These are phyloP conservation scores for Aradophagus sp. DNA, from an alignment of 1,140 invertebrate genomes.

Conservation along the genomic window DNA sequence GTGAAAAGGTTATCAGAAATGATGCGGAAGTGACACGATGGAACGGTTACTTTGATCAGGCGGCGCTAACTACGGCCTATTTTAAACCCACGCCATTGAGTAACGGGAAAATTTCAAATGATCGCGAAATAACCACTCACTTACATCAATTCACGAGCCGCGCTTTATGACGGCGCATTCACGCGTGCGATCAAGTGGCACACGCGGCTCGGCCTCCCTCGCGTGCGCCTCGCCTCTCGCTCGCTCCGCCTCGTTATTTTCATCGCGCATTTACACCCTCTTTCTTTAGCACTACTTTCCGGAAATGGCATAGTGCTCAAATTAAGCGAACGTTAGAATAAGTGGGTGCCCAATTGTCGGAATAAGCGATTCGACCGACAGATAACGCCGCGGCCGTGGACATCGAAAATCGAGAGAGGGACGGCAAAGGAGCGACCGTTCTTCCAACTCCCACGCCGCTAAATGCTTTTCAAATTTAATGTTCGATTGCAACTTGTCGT, in stretches of 20 bases:
- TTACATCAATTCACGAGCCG: conserved; percentile 74
- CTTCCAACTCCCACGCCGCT: too few relatives aligned
- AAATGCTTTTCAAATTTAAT: too few relatives aligned
- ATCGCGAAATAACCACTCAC: conserved; percentile 76
- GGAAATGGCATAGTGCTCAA: conserved; percentile 59
- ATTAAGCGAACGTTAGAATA: conserved; percentile 64
- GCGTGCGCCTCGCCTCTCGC: conserved; percentile 29
- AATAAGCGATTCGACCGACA: conserved; percentile 47
- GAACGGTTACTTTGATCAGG: conserved; percentile 67
- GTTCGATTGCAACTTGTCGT: too few relatives aligned
- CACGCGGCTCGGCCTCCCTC: conserved; percentile 40
- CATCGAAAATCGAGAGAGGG: conserved; percentile 14
- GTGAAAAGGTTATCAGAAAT: conserved; percentile 56
- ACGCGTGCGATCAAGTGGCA: conserved; percentile 68
- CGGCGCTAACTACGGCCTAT: conserved; percentile 60
- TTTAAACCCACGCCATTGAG: conserved; percentile 56
- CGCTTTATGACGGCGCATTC: conserved; percentile 73
- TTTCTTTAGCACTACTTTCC: conserved; percentile 49
- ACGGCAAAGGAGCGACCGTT: too few relatives aligned
- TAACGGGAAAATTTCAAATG: conserved; percentile 68
- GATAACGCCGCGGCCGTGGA: conserved; percentile 18
- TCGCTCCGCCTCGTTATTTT: conserved; percentile 22
- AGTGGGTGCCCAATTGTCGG: conserved; percentile 51
- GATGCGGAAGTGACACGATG: conserved; percentile 46
- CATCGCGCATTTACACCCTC: conserved; percentile 37